Evolutionary conservation across 2,113 vertebrate genomes (phyloP).

Genomic region (Grammomys dolichurus): DNA sequence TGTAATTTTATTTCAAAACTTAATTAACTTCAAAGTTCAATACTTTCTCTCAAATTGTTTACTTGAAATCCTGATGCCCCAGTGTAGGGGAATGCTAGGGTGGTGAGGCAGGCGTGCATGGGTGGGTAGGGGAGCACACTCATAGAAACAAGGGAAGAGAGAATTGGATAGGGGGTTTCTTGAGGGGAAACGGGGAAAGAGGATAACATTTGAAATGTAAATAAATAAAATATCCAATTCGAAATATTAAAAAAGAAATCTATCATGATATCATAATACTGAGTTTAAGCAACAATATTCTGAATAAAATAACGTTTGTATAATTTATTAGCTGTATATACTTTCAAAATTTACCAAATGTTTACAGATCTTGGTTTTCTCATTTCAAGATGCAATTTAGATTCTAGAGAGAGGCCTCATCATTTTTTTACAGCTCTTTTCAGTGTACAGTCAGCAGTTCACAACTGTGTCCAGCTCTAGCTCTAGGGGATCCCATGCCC

Average conservation of each 20-base stretch:
- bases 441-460: not conserved
- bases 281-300: not conserved
- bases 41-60: not conserved
- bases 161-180: too few relatives aligned
- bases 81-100: too few relatives aligned
- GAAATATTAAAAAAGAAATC: too few relatives aligned
- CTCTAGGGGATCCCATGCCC: not conserved
- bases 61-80: not conserved
- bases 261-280: not conserved
- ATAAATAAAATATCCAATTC: too few relatives aligned
- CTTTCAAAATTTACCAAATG: not conserved
- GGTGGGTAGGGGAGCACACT: too few relatives aligned
- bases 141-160: too few relatives aligned
- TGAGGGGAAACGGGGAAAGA: too few relatives aligned
- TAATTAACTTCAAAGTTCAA: not conserved
- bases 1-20: not conserved
- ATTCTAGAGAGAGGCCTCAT: not conserved
- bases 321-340: not conserved
- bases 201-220: too few relatives aligned
- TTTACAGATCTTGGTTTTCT: not conserved
- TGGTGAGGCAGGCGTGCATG: too few relatives aligned
- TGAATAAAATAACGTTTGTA: not conserved
- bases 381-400: constrained; percentile 1
- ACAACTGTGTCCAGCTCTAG: not conserved
- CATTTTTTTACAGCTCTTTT: not conserved